These are phyloP conservation scores for Atopsyche davidsoni DNA, from an alignment of 1,140 invertebrate genomes.

Conservation along the genomic window DNA sequence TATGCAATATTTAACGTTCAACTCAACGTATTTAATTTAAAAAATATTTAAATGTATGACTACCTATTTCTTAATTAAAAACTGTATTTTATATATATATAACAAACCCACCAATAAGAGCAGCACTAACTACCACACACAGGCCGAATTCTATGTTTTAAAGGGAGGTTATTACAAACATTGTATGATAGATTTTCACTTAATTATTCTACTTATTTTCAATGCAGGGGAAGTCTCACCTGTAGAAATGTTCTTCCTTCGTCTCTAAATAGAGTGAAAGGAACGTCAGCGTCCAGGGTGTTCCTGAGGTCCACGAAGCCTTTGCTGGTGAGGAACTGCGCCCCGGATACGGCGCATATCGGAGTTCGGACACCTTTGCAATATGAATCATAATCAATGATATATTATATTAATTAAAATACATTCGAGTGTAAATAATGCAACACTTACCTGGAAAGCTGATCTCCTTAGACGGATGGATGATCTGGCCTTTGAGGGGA, in stretches of 20 bases:
- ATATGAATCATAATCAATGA: no score
- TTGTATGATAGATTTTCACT: no score
- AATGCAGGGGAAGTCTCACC: slow-evolving; percentile 41
- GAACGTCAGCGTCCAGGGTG: slow-evolving; percentile 66
- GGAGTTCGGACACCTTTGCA: slow-evolving; percentile 71
- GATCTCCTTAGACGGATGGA: slow-evolving; percentile 80
- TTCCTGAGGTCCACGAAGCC: slow-evolving; percentile 74
- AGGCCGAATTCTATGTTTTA: slow-evolving; percentile 1
- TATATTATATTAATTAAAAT: no score
- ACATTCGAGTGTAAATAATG: not conserved
- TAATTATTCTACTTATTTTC: not conserved
- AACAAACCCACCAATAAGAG: not conserved
- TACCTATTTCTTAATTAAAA: no score
- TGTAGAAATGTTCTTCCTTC: slow-evolving; percentile 73
- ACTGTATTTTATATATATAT: no score
- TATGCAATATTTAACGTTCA: no score
- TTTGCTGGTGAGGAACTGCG: slow-evolving; percentile 67
- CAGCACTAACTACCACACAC: not conserved
- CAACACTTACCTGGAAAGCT: slow-evolving; percentile 65
- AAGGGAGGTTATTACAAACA: no score
- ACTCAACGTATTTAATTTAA: no score
- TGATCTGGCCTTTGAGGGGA: slow-evolving; percentile 75
- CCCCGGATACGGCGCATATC: slow-evolving; percentile 79
- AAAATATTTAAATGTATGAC: no score
- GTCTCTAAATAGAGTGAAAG: slow-evolving; percentile 72